phyloP scores from a whole-genome alignment of 1,140 invertebrate species.

The Leptinotarsa undecemlineata region DNA sequence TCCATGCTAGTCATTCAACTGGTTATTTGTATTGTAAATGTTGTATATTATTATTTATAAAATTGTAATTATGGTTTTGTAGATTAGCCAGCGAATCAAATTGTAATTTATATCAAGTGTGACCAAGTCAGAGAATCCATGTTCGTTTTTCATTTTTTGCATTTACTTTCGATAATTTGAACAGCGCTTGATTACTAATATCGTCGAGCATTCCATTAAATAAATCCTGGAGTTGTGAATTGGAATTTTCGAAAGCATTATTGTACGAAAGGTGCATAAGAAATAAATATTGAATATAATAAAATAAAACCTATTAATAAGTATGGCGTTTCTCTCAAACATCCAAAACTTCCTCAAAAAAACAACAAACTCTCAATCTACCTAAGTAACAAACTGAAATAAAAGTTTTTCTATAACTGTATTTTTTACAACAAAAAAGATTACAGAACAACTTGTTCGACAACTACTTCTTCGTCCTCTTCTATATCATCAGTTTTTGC shows the following conservation, averaged over 20 bases:
- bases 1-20: constrained; percentile 52
- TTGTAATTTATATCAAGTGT: neutral
- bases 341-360: neutral
- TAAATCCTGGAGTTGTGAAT: constrained; percentile 34
- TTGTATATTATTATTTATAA: constrained; percentile 52
- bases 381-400: too few species aligned
- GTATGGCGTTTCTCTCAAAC: neutral
- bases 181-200: too few species aligned
- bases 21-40: constrained; percentile 53
- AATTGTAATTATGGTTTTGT: constrained; percentile 29
- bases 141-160: constrained; percentile 25
- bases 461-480: constrained; percentile 32
- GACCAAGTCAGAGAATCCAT: neutral
- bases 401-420: neutral
- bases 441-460: neutral
- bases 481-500: constrained; percentile 47
- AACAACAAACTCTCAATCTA: too few species aligned
- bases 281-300: constrained; percentile 28
- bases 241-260: constrained; percentile 30
- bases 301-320: constrained; percentile 27
- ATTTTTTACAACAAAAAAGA: neutral
- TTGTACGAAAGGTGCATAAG: constrained; percentile 42
- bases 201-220: constrained; percentile 29
- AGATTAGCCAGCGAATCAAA: constrained; percentile 5
- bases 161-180: constrained; percentile 18